Base-by-base conservation (phyloP, 2,888 invertebrate genomes). In the Nesidiocoris tenuis region DNA sequence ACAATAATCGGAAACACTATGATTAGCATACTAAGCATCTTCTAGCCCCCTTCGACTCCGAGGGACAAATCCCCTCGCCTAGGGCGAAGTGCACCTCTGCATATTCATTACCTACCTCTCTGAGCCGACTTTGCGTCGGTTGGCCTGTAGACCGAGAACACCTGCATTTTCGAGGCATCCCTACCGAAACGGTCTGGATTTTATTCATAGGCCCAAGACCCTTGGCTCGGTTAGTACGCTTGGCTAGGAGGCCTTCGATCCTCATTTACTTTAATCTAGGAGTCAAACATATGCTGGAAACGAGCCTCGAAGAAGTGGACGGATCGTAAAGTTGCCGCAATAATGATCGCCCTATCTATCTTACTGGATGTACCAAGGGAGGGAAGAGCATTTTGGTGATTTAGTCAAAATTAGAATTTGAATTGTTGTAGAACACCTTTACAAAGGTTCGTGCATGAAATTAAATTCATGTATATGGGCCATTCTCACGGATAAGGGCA, bases 81-180 rank as follows among this genome's bases (percentile, higher is more conserved):
- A 3, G 5, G 39, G 39, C 39, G 70, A 25, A 70, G 70, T 70
- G 70, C 70, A 70, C 70, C 59, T 3, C 70, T 70, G 70, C 70
- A 70, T 70, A 70, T 70, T 70, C 70, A 70, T 70, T 59, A 59
- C 23, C 57, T 70, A n/a, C n/a, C n/a, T 59, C 59, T 70, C 70
- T 57, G 57, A 59, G 70, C 70, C 39, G n/a, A n/a, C n/a, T n/a
- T n/a, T 39, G 12, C 12, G 39, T 7, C 39, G 39, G 39, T 3
- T 7, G 39, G 39, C 39, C 39, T n/a, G n/a, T n/a, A n/a, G 39
- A 12, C 3, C 39, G 39, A 12, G 39, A 39, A 39, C 39, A 39
- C 39, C 39, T 39, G 39, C 39, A 39, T 39, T 39, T 39, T 39
- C 39, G 5, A 12, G 12, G n/a, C 5, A 39, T 39, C 39, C 39